Base-by-base conservation (phyloP, 2,888 invertebrate genomes). In the Deroplatys truncata region DNA sequence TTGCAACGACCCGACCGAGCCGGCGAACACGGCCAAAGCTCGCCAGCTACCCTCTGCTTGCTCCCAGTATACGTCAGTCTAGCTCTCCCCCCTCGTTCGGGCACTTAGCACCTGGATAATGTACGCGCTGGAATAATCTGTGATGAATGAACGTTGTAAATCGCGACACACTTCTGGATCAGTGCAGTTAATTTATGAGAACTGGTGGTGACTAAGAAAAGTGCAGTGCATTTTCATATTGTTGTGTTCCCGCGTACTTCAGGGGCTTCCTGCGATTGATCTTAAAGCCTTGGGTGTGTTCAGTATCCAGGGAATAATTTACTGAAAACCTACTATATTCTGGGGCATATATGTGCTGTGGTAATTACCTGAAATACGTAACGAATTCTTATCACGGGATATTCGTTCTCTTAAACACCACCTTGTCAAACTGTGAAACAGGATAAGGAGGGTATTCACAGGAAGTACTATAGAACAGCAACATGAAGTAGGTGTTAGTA, bases 1-100 rank as follows among this genome's bases (percentile, higher is more conserved):
- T 91, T 93, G 93, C 29, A 94, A 94, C 49, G 93, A 93, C 91
- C 94, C 94, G 93, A 84, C 85, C 20, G 88, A n/a, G 16, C 86
- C 84, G n/a, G 35, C 82, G 43, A 9, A 29, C n/a, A 29, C 88
- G 35, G 87, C 72, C 56, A 28, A 28, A 43, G 82, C 31, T 72
- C 43, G 88, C 28, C 88, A 82, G 88, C 35, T 82, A 31, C 88
- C 31, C 92, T 91, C 92, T 91, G 91, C 91, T 90, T 92, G 93
- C 92, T 93, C 92, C 92, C 93, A 89, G 91, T 90, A 92, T 92
- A 92, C 93, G 92, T 93, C 93, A 93, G 92, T 91, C 92, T 91
- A 91, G 92, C 92, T 20, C 84, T 31, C 88, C 82, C 92, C 29
- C 84, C 88, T 72, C 82, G 82, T 25, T 3, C 72, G 82, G 88